Evolutionary conservation across 2,888 invertebrate species (phyloP), one percentile per base, ranked within the genome.

Genomic region (Crepidodera aurea): DNA sequence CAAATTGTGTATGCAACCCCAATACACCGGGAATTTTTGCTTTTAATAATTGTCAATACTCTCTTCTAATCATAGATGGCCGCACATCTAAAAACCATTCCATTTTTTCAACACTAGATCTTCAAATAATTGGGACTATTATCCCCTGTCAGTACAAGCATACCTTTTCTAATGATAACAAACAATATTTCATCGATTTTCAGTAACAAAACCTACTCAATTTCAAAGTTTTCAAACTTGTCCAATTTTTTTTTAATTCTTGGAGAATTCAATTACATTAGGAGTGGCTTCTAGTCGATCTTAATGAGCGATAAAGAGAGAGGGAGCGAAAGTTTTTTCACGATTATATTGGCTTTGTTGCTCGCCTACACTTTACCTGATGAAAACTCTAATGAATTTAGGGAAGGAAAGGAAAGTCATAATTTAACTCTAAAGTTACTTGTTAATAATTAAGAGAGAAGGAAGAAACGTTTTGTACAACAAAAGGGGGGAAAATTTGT

Each of bases 341-440:
- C 32, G 50, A 48, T 50, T 32, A 50, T 32, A 50, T 50, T 50
- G 50, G 32, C 18, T 50, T 18, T 29, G 16, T 50, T 50, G 50
- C 32, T 50, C 50, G 50, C 50, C 50, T 50, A 50, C 50, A 50
- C 50, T 50, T 32, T 50, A 50, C 50, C 50, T 50, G 50, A 50
- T 50, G 50, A 50, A 50, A 50, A 50, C 32, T 48, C 29, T 50
- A 32, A 50, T 16, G 29, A 50, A 50, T 32, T 50, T 50, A 3
- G 29, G 12, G 15, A 10, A 16, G 50, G n/a, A 18, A 50, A 50
- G 50, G 50, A 32, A 32, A 34, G 10, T 50, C 15, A 50, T 50
- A 50, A 50, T 32, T 50, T 50, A 50, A 50, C 7, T 32, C 29
- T 18, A 16, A 32, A 50, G 32, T 50, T 32, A 34, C 50, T 18